phyloP scores from a whole-genome alignment of 2,113 vertebrate species.

The Cichladusa arquata region DNA sequence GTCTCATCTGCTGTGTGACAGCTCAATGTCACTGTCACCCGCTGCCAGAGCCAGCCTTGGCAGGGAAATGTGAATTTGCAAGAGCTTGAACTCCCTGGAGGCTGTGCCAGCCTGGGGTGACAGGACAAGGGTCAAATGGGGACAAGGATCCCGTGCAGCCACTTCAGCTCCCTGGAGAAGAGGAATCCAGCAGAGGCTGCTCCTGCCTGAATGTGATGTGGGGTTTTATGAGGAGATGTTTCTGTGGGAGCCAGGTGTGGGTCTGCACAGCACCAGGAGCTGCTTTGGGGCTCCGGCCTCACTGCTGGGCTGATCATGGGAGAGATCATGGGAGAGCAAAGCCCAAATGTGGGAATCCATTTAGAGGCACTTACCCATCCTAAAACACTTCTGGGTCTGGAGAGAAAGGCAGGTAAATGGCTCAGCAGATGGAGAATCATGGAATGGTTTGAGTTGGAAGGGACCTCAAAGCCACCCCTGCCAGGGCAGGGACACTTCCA shows the following conservation, averaged over 20 bases:
- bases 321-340: background rate
- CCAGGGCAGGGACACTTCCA: background rate
- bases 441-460: background rate
- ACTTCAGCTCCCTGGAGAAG: background rate
- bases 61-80: background rate
- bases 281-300: rapidly evolving
- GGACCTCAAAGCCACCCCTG: background rate
- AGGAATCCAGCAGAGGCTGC: background rate
- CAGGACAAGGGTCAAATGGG: background rate
- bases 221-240: background rate
- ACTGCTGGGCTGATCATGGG: background rate
- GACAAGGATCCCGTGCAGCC: background rate
- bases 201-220: background rate
- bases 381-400: background rate
- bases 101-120: background rate
- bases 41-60: background rate
- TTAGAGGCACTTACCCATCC: background rate
- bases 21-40: background rate
- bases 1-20: background rate
- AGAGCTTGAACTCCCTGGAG: background rate
- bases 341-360: rapidly evolving
- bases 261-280: rapidly evolving
- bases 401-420: rapidly evolving
- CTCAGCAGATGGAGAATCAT: background rate
- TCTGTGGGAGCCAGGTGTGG: no score